Base-by-base conservation (phyloP, 2,888 invertebrate species). In the Psococerastis gibbosa region DNA sequence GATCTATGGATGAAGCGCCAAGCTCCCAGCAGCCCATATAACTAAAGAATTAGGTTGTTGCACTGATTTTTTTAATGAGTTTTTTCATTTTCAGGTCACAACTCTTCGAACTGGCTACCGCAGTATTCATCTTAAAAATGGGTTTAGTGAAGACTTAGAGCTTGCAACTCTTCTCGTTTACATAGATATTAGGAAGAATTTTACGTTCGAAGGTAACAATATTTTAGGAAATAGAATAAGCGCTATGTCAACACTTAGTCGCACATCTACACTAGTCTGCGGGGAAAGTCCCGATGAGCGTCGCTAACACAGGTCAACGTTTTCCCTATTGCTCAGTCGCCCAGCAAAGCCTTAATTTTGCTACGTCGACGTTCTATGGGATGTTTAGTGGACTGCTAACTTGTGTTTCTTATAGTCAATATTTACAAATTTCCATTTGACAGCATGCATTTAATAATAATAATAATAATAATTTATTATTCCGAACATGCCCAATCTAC, bases 141-240 rank as follows among this genome's bases (percentile, higher is more conserved):
- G 77, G 23, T 87, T 71, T 60, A 88, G 87, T 48, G 95, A 97
- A 63, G 87, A 89, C 54, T 64, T 94, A 42, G 97, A 97, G 61
- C 65, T 98, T 44, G 80, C 92, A 0, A 79, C 92, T 0, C 67
- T 97, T 15, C 69, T 97, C 45, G 75, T 97, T 34, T 80, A 88
- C 58, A 70, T 87, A 43, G 71, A 71, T 52, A 73, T 82, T 48
- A 67, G 62, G 53, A 68, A 65, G 53, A n/a, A n/a, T n/a, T n/a
- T n/a, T n/a, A 60, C 61, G 43, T 54, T 56, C 47, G 58, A 56
- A 49, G 54, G 55, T 53, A 23, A 45, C 5, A n/a, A 41, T 27
- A 13, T 33, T 6, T n/a, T 16, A 1, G 38, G 38, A 6, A n/a
- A 18, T n/a, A 22, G 41, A 22, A 11, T 20, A 18, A 35, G 16